Base-by-base conservation (phyloP, 2,113 vertebrate species). In the Thalassarche chlororhynchos region DNA sequence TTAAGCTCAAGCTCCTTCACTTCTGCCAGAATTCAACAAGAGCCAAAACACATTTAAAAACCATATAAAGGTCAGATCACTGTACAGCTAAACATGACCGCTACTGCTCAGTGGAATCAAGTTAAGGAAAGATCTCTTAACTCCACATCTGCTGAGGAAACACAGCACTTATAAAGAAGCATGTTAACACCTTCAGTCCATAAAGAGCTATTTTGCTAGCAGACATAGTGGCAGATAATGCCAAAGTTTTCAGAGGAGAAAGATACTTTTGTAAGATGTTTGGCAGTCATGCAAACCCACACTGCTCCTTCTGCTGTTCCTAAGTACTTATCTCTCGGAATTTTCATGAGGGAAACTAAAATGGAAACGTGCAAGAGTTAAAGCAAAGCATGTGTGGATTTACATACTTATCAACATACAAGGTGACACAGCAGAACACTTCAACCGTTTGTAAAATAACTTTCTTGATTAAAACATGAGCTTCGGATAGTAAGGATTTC, bases 1-100 rank as follows among this genome's bases (percentile, higher is more conserved):
- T 54, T 54, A 71, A 90, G 81, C 57, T 84, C 26, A 44, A 82
- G 57, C 65, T 91, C 69, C 47, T 83, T 90, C 19, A 42, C 55
- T 84, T 70, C 85, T 90, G 90, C 69, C 86, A 95, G 82, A 92
- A 80, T 49, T 85, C 83, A 80, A 29, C 28, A 44, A 25, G 51
- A 88, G 90, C 81, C 95, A 85, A 90, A 92, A 83, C 55, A 71
- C n/a, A 44, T 85, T 89, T 82, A 19, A 66, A 95, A 81, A 32
- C 38, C 31, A 38, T 38, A 49, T 2, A 46, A 89, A 79, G 69
- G 78, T 88, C 66, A 65, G 74, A 65, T 14, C 84, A 36, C 47
- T 9, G 57, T 3, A 82, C 57, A 85, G 77, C 66, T 94, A 52
- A 93, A 82, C 87, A 55, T 0, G n/a, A 82, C 51, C 88, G 52